Evolutionary conservation across 2,113 vertebrate genomes (phyloP), one percentile per base, ranked within the genome.

Genomic region (Malurus alboscapulatus): DNA sequence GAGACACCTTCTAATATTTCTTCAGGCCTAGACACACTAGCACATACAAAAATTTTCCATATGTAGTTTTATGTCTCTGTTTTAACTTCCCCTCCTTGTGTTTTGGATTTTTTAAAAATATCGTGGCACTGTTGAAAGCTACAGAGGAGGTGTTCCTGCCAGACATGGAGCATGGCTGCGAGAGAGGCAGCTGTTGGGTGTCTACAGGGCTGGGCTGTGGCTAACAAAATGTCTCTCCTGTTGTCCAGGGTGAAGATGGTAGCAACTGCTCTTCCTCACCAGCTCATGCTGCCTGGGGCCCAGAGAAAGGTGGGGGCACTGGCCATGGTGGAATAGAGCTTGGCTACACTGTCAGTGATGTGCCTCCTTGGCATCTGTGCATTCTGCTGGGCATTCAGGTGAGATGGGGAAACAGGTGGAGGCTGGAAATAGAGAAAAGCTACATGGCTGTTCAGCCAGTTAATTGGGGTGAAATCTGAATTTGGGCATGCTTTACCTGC

Each of bases 351-450:
- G 87, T 99, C 62, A 98, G 98, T 2, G 99, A 99, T 1, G 93
- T 97, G 12, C 99, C 99, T 12, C 99, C 99, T 1, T 99, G 99
- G 99, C 98, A 99, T 92, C 97, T 99, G 65, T 99, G 99, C 96
- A 98, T 99, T 96, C 95, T 99, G 80, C 88, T 99, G 71, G 99
- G 99, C 55, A 98, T 99, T 95, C 99, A 99, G 98, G 99, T 98
- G 93, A 47, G 77, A 58, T 0, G 14, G 42, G 45, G 30, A 32
- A 79, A 44, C 47, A 47, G 27, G 19, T 30, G 59, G 45, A 69
- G 53, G 27, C n/a, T 72, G 69, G 18, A 38, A 8, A 5, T 36
- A 48, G 20, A 12, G 48, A 38, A 50, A 42, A 63, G 12, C 50
- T 83, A 51, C 22, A 10, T 29, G 34, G 14, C 36, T 62, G 26